Base-by-base conservation (phyloP, 2,888 invertebrate species). In the Allacma fusca region DNA sequence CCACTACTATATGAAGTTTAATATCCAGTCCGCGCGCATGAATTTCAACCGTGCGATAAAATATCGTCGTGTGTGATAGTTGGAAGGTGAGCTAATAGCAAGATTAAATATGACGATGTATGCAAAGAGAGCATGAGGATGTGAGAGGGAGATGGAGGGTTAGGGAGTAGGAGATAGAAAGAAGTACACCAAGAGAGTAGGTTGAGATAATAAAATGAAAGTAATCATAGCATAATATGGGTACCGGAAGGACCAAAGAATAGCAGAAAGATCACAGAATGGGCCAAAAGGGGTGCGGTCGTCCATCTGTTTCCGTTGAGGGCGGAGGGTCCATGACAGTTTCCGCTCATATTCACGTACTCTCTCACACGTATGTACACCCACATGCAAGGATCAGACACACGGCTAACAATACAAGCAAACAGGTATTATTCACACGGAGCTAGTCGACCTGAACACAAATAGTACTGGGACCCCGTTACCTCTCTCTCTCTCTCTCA, bases 231-330 rank as follows among this genome's bases (percentile, higher is more conserved):
- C 19, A 40, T 43, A 72, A 50, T 19, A 64, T 16, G 67, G 59
- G 40, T 21, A 69, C 59, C 59, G 69, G 62, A 75, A 75, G 68
- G 43, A 67, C 34, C 68, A 75, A 62, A 74, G 75, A 75, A 59
- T 34, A 68, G 34, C 34, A 65, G 64, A 26, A 57, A 65, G 65
- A 43, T 40, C 16, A 34, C 9, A 34, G 76, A 79, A 69, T 77
- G 70, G 70, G 77, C 74, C 75, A 75, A 79, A 79, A 77, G 77
- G 80, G 80, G 80, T 78, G 80, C 76, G 80, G 80, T 78, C 73
- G 70, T 67, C 70, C 64, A 71, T 73, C 64, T 76, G 77, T 75
- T 81, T 80, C 81, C 80, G 81, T 79, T 78, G 65, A 80, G 78
- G 78, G 76, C 70, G 77, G 80, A 78, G 79, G 77, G 72, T 59